These are phyloP conservation scores for Dione juno DNA, from an alignment of 2,888 invertebrate genomes.

Conservation along the genomic window DNA sequence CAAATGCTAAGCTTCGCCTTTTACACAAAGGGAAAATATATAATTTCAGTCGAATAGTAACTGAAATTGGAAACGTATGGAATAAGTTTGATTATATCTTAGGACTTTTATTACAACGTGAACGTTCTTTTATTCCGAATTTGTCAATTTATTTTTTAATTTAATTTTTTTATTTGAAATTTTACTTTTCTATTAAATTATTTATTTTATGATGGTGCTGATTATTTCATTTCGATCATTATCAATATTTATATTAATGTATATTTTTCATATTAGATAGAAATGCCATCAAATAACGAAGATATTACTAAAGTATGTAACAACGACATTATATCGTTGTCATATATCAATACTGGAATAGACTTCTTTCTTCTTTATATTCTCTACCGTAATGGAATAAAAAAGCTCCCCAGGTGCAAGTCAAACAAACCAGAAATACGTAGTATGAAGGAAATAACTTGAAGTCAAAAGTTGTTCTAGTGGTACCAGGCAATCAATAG, in stretches of 20 bases:
- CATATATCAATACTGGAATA: slow-evolving; percentile 13
- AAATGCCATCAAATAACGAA: too few species aligned
- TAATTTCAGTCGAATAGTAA: slow-evolving; percentile 22
- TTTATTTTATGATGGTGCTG: too few species aligned
- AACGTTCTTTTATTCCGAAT: background rate
- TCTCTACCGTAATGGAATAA: background rate
- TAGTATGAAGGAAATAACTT: slow-evolving; percentile 17
- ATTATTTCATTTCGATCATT: too few species aligned
- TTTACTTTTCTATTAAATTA: too few species aligned
- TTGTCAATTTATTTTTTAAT: background rate
- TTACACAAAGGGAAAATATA: slow-evolving; percentile 30
- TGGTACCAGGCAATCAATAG: slow-evolving; percentile 38
- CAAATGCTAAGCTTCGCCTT: slow-evolving; percentile 35
- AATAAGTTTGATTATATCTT: slow-evolving; percentile 13
- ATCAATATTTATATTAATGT: too few species aligned
- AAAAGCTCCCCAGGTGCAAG: background rate
- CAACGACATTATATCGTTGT: background rate
- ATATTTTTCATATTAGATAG: too few species aligned
- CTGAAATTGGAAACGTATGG: slow-evolving; percentile 24
- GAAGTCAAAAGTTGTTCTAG: slow-evolving; percentile 15
- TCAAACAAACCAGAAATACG: slow-evolving; percentile 10
- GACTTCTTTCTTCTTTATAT: slow-evolving; percentile 1
- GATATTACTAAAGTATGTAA: too few species aligned
- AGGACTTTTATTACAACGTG: background rate
- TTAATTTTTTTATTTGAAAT: too few species aligned